Evolutionary conservation across 2,888 invertebrate genomes (phyloP), one percentile per base, ranked within the genome.

Genomic region (Netelia melanura): DNA sequence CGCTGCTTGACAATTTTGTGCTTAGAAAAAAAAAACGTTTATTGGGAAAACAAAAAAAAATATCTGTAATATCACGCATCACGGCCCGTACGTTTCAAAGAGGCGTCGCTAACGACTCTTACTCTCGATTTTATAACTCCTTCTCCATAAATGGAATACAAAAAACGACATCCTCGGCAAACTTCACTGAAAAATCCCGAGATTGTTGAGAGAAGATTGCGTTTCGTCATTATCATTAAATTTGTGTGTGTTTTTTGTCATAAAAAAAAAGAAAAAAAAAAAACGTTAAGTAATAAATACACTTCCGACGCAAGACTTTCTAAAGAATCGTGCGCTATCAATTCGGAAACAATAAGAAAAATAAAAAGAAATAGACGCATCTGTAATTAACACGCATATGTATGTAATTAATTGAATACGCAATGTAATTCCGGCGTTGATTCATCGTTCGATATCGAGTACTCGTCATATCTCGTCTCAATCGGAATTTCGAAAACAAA

Each of bases 331-430:
- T 81, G 71, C 72, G 71, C 80, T 80, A 67, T 75, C 14, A 70
- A 75, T 75, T 84, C 64, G 78, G 62, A 52, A 74, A 54, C 3
- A n/a, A 54, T n/a, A 54, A 54, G 54, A 54, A 58, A 23, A 56
- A 17, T 17, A 17, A 23, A 62, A 30, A 61, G 23, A 77, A 68
- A 67, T 74, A 75, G 61, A 64, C 77, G 81, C 81, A 81, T 84
- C 78, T 84, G 84, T 84, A 81, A 84, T 81, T 84, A 84, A 81
- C 74, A 81, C 81, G 67, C 84, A 70, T 84, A 81, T 77, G 64
- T 77, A 77, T 81, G 84, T 84, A 74, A 81, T 61, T 78, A 81
- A 84, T 77, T 74, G 14, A 48, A 81, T 81, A 84, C 70, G 81
- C 61, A 71, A 81, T 81, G 68, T 81, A 81, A 81, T 78, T 54